These are phyloP conservation scores for Polyodon spathula DNA, from an alignment of 2,113 vertebrate genomes.

Conservation along the genomic window DNA sequence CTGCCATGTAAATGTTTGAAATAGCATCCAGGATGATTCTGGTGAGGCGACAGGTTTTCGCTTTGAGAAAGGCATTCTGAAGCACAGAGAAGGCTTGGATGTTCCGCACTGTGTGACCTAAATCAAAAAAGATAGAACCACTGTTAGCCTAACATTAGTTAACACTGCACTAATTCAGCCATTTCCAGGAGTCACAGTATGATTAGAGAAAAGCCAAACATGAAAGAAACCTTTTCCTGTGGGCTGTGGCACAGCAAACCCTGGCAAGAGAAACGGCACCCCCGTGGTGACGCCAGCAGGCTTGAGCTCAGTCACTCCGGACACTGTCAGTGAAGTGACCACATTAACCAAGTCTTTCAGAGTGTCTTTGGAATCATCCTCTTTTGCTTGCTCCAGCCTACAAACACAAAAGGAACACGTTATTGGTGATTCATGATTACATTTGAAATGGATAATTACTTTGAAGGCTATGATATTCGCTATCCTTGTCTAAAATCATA, in stretches of 20 bases:
- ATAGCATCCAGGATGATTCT: slow-evolving; percentile 89
- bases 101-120: slow-evolving; percentile 88
- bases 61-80: slow-evolving; percentile 89
- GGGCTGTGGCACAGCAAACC: slow-evolving; percentile 88
- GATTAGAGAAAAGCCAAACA: too few species aligned
- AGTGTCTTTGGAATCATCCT: slow-evolving; percentile 88
- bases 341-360: slow-evolving; percentile 92
- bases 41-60: slow-evolving; percentile 81
- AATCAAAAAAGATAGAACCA: slow-evolving; percentile 31
- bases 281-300: slow-evolving; percentile 86
- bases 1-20: slow-evolving; percentile 83
- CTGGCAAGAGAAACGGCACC: slow-evolving; percentile 87
- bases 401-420: neutral
- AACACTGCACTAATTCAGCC: too few species aligned
- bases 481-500: too few species aligned
- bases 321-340: slow-evolving; percentile 87
- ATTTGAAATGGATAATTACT: too few species aligned
- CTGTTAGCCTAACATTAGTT: too few species aligned
- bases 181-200: too few species aligned
- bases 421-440: too few species aligned
- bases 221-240: slow-evolving; percentile 88
- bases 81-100: slow-evolving; percentile 92
- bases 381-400: slow-evolving; percentile 94
- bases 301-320: slow-evolving; percentile 85
- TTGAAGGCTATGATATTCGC: too few species aligned